Conservation (phyloP, 1,140 invertebrate species). For the Neodiprion pinetum region DNA sequence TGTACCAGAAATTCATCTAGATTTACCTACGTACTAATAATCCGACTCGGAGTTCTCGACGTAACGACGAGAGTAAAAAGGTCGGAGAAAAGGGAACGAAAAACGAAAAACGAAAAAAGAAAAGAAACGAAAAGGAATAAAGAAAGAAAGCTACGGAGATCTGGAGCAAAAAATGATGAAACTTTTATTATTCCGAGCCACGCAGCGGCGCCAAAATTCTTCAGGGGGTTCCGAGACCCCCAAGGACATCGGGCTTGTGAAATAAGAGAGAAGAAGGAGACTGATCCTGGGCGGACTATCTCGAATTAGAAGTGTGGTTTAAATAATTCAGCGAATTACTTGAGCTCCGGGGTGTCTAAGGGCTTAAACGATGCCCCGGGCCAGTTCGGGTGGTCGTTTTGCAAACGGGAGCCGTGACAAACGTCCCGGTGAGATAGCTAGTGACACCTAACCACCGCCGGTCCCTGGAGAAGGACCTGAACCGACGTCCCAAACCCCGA, state of each 20-base stretch:
- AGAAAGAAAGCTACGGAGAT: too few species aligned
- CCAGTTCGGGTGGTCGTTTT: neutral
- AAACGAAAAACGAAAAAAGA: too few species aligned
- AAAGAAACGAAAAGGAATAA: too few species aligned
- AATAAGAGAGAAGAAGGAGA: neutral
- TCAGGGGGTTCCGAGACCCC: too few species aligned
- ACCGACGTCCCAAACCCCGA: neutral
- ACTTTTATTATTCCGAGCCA: too few species aligned
- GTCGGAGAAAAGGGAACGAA: too few species aligned
- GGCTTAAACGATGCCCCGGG: slow-evolving; percentile 3
- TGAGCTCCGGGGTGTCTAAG: neutral
- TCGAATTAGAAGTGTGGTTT: slow-evolving; percentile 2
- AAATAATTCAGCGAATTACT: slow-evolving; percentile 8
- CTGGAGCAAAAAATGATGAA: too few species aligned
- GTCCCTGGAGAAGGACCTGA: slow-evolving; percentile 6
- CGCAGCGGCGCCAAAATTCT: too few species aligned
- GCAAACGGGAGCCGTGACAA: slow-evolving; percentile 1
- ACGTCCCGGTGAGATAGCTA: slow-evolving; percentile 6
- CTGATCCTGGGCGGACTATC: neutral
- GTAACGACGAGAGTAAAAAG: neutral
- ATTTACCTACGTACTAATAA: neutral
- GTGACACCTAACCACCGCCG: slow-evolving; percentile 3
- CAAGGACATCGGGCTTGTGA: too few species aligned
- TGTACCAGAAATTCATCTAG: neutral
- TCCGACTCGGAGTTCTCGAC: neutral